These are phyloP conservation scores for Zygaena filipendulae DNA, from an alignment of 2,888 invertebrate species.

Conservation along the genomic window DNA sequence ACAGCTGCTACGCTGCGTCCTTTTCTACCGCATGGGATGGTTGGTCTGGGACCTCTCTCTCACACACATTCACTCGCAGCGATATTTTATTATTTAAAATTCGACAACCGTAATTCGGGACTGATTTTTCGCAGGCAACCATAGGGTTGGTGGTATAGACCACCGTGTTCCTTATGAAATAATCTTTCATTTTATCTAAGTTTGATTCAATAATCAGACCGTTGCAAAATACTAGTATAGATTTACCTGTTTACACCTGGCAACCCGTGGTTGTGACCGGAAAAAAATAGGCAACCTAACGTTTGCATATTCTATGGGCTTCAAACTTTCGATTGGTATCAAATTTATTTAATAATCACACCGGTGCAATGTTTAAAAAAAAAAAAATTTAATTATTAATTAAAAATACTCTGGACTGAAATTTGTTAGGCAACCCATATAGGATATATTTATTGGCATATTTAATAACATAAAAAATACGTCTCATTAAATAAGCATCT, in stretches of 20 bases:
- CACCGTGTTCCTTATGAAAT: constrained; percentile 12
- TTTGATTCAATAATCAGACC: constrained; percentile 12
- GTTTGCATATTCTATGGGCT: constrained; percentile 15
- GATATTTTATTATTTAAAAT: constrained; percentile 13
- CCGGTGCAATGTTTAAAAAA: constrained; percentile 7
- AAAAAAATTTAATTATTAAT: not conserved
- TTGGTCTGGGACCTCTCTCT: constrained; percentile 11
- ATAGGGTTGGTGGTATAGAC: no score
- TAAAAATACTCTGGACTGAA: not conserved
- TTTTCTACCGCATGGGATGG: constrained; percentile 11
- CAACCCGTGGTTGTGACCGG: constrained; percentile 12
- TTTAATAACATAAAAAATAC: not conserved
- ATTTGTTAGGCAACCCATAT: not conserved
- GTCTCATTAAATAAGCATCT: not conserved
- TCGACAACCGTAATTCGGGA: constrained; percentile 13
- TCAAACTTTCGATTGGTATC: constrained; percentile 16
- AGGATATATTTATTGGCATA: not conserved
- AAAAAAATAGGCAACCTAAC: constrained; percentile 13
- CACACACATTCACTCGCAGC: constrained; percentile 10
- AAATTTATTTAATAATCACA: constrained; percentile 11
- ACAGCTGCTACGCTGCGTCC: constrained; percentile 9
- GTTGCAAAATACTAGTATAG: constrained; percentile 8
- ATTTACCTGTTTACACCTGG: constrained; percentile 13
- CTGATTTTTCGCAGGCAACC: constrained; percentile 13
- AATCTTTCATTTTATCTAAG: constrained; percentile 11